Conservation (phyloP, 2,888 invertebrate genomes). For the Tachina lurida region DNA sequence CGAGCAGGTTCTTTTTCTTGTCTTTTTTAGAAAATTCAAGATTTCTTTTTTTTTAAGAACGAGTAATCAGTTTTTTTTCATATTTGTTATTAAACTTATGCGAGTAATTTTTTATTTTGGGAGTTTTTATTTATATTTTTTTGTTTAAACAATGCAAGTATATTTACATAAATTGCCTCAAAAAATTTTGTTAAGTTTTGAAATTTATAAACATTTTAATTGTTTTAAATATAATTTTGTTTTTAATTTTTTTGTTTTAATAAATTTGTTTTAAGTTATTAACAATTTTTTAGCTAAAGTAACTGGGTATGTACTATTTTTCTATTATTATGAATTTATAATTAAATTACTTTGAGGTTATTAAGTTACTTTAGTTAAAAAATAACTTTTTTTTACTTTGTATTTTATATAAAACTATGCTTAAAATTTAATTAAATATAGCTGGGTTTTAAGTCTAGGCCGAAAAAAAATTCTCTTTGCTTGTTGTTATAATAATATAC, state of each 20-base stretch:
- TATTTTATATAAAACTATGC: conserved; percentile 63
- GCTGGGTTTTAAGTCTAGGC: conserved; percentile 49
- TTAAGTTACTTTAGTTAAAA: conserved; percentile 66
- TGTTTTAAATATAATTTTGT: conserved; percentile 46
- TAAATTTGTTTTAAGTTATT: conserved; percentile 70
- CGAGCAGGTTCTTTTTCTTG: conserved; percentile 48
- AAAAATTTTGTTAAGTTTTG: conserved; percentile 61
- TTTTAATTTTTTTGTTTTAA: conserved; percentile 23
- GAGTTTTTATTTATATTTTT: conserved; percentile 31
- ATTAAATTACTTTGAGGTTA: conserved; percentile 59
- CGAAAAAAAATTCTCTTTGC: conserved; percentile 35
- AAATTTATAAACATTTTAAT: conserved; percentile 50
- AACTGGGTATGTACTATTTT: conserved; percentile 50
- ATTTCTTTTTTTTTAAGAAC: conserved; percentile 34
- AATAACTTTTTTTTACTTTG: conserved; percentile 55
- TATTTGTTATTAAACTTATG: conserved; percentile 62
- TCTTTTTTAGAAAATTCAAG: conserved; percentile 42
- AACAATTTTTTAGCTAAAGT: conserved; percentile 70
- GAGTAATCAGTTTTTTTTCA: conserved; percentile 61
- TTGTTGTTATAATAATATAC: conserved; percentile 35
- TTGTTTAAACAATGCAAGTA: conserved; percentile 66
- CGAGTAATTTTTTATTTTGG: conserved; percentile 64
- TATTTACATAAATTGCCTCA: conserved; percentile 72
- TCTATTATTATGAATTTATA: conserved; percentile 44
- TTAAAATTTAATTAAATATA: conserved; percentile 59